Evolutionary conservation across 92 coral and sea anemone species (phyloP).

Genomic region (Epizoanthus ramosus): DNA sequence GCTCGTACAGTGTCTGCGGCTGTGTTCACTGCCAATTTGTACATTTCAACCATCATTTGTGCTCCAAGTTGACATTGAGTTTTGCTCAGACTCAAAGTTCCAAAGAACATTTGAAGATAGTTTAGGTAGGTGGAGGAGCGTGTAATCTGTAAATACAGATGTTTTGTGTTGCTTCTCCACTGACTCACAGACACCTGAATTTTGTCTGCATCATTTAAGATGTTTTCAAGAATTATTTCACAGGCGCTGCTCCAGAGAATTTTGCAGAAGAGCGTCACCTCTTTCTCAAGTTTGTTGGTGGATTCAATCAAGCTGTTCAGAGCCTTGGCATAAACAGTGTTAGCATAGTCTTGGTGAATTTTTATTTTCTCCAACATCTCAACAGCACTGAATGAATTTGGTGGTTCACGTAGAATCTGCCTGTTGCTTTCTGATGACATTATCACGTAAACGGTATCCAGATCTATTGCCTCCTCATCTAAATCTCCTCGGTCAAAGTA

Average conservation of each 20-base stretch:
- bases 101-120: no score
- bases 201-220: neutral
- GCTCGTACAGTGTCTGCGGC: no score
- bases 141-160: neutral
- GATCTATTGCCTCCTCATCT: constrained; percentile 31
- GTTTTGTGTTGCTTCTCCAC: neutral
- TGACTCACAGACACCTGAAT: neutral
- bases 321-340: neutral
- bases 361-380: constrained; percentile 18
- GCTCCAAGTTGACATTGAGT: no score
- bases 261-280: neutral
- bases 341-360: neutral
- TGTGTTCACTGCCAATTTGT: no score
- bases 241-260: constrained; percentile 4
- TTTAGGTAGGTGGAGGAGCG: no score
- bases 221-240: neutral
- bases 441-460: constrained; percentile 30
- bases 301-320: neutral
- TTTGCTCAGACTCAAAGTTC: no score
- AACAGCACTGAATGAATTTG: constrained; percentile 21
- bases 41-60: no score
- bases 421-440: constrained; percentile 18
- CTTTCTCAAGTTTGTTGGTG: neutral
- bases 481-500: constrained; percentile 45
- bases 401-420: constrained; percentile 23